These are phyloP conservation scores for Resseliella maxima DNA, from an alignment of 2,888 invertebrate genomes.

Conservation along the genomic window DNA sequence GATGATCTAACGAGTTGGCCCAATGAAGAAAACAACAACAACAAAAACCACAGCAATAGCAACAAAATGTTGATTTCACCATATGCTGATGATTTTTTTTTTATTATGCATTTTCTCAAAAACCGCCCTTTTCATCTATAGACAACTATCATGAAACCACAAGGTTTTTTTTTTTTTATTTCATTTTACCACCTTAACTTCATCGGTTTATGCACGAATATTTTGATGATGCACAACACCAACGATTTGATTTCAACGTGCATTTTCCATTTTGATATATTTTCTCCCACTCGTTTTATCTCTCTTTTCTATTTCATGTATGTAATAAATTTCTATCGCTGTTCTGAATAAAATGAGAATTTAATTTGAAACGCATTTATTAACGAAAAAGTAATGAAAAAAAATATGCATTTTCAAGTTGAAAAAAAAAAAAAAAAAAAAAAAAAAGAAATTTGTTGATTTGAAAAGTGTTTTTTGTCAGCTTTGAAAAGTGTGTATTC, in stretches of 20 bases:
- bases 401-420: neutral
- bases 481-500: too few relatives aligned
- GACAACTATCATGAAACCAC: slow-evolving; percentile 21
- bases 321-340: neutral
- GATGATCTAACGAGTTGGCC: slow-evolving; percentile 7
- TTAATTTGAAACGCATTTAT: slow-evolving; percentile 43
- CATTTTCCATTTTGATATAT: too few relatives aligned
- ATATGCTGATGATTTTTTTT: neutral
- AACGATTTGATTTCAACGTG: neutral
- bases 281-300: too few relatives aligned
- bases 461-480: too few relatives aligned
- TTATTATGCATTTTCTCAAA: neutral
- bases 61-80: neutral
- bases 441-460: too few relatives aligned
- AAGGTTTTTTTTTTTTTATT: neutral
- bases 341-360: neutral
- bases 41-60: neutral
- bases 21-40: too few relatives aligned
- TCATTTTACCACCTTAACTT: slow-evolving; percentile 25
- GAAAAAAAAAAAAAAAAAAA: neutral
- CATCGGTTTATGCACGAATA: neutral
- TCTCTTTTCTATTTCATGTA: neutral
- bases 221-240: neutral
- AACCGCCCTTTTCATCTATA: neutral
- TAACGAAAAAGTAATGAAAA: neutral